Evolutionary conservation across 2,888 invertebrate genomes (phyloP).

Genomic region (Cosmia trapezina): DNA sequence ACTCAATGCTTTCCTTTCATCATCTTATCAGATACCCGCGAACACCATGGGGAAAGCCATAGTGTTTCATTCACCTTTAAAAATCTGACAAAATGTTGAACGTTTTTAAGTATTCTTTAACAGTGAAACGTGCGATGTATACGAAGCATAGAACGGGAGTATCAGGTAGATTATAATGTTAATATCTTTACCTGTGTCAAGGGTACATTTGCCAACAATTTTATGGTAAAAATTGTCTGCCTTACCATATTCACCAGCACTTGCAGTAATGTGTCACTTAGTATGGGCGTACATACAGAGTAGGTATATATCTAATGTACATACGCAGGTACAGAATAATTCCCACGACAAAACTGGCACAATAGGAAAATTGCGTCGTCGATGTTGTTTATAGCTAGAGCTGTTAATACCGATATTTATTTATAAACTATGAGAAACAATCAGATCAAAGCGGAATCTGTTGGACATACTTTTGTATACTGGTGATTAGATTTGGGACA

Average conservation of each 20-base stretch:
- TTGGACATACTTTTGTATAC: not conserved
- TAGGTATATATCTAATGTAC: constrained; percentile 52
- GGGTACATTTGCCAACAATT: constrained; percentile 52
- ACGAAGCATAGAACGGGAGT: not conserved
- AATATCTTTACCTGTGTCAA: constrained; percentile 34
- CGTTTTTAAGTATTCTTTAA: not conserved
- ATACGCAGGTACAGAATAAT: constrained; percentile 63
- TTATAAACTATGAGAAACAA: not conserved
- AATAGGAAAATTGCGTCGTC: constrained; percentile 82
- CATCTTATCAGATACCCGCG: not conserved
- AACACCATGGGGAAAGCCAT: no score
- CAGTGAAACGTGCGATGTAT: not conserved
- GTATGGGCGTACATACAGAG: constrained; percentile 63
- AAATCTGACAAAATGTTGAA: not conserved
- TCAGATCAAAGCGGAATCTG: not conserved
- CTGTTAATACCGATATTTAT: constrained; percentile 48
- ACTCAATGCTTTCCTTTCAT: no score
- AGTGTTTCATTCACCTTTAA: not conserved
- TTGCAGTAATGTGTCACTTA: constrained; percentile 59
- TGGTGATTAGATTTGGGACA: not conserved
- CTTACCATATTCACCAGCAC: constrained; percentile 40
- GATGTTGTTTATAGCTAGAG: constrained; percentile 61
- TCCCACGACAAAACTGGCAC: constrained; percentile 81
- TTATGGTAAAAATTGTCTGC: constrained; percentile 61
- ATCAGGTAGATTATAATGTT: not conserved